These are phyloP conservation scores for Lophius americanus DNA, from an alignment of 2,797 vertebrate species.

Conservation along the genomic window DNA sequence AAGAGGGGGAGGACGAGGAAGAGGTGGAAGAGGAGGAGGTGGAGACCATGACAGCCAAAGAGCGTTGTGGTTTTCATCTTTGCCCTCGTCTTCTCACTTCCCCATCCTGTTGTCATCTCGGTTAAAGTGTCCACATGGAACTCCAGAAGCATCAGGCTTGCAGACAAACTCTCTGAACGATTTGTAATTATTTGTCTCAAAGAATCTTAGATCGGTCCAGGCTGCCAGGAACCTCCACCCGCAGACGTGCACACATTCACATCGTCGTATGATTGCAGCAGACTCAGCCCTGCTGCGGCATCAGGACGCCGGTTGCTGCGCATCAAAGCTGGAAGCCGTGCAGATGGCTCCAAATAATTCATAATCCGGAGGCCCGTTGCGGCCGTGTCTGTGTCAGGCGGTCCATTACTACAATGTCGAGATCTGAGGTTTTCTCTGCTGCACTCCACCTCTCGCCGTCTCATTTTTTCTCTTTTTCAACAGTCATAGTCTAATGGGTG, in stretches of 20 bases:
- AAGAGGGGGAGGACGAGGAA: too few relatives aligned
- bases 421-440: conserved; percentile 42
- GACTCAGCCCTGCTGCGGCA: conserved; percentile 31
- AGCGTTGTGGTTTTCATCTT: conserved; percentile 5
- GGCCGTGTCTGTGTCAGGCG: conserved; percentile 51
- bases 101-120: conserved; percentile 6
- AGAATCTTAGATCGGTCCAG: conserved; percentile 27
- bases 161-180: conserved; percentile 35
- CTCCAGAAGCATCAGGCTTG: neutral
- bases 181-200: conserved; percentile 17
- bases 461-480: neutral
- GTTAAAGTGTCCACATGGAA: conserved; percentile 1
- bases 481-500: conserved; percentile 41
- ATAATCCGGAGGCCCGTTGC: conserved; percentile 62
- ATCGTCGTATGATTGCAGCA: conserved; percentile 35
- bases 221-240: conserved; percentile 2
- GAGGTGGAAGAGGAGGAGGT: too few relatives aligned
- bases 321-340: conserved; percentile 64
- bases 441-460: conserved; percentile 14
- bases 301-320: conserved; percentile 33
- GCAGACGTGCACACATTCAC: neutral
- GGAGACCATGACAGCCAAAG: too few relatives aligned
- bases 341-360: conserved; percentile 64
- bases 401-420: conserved; percentile 63
- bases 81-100: conserved; percentile 9